phyloP scores from a whole-genome alignment of 2,797 vertebrate genomes.

The Amblyopsis hoosieri region DNA sequence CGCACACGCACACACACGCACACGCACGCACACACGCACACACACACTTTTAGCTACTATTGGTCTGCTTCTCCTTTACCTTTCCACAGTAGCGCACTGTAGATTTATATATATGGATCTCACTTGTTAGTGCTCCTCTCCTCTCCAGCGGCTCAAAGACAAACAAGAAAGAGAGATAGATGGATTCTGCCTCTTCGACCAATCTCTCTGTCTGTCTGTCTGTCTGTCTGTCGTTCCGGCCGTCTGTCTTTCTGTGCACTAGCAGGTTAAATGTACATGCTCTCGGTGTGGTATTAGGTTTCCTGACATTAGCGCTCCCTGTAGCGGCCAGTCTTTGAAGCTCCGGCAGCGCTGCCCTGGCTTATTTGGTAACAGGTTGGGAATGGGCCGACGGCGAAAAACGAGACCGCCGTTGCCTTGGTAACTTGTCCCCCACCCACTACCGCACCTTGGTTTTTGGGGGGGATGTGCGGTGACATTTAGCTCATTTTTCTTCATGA shows the following conservation, averaged over 20 bases:
- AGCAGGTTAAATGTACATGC: slow-evolving; percentile 54
- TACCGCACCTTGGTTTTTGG: slow-evolving; percentile 65
- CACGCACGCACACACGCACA: slow-evolving; percentile 9
- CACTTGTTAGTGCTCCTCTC: too few relatives aligned
- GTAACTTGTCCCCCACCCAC: slow-evolving; percentile 80
- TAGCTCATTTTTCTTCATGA: slow-evolving; percentile 49
- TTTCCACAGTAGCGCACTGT: too few relatives aligned
- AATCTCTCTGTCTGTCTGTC: background rate
- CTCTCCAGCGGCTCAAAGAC: too few relatives aligned
- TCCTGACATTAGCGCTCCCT: slow-evolving; percentile 87
- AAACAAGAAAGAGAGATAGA: too few relatives aligned
- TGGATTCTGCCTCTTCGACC: background rate
- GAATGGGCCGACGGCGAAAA: slow-evolving; percentile 90
- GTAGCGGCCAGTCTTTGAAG: slow-evolving; percentile 83
- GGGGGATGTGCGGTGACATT: slow-evolving; percentile 76
- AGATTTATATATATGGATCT: too few relatives aligned
- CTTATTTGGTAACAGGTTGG: slow-evolving; percentile 97
- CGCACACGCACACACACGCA: slow-evolving; percentile 12
- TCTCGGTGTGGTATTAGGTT: slow-evolving; percentile 78
- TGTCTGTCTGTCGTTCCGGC: slow-evolving; percentile 19
- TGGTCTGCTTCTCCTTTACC: background rate
- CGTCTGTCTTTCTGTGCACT: slow-evolving; percentile 28
- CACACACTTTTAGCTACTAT: background rate
- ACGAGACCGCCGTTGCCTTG: slow-evolving; percentile 86
- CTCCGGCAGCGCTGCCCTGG: slow-evolving; percentile 65